Conservation (phyloP, 1,140 invertebrate species). For the Drosophila insularis region DNA sequence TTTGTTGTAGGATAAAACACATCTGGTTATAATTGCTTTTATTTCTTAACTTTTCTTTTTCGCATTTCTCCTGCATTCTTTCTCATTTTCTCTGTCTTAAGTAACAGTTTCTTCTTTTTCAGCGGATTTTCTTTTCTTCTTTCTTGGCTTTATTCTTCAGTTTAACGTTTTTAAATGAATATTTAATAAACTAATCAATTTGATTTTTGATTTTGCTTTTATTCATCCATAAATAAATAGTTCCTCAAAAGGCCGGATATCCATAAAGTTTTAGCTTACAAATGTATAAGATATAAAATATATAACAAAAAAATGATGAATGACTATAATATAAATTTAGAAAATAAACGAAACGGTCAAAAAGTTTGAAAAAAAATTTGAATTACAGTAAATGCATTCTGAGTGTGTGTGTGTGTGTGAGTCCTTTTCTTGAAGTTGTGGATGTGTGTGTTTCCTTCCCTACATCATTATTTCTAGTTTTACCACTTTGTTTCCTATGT, state of each 20-base stretch:
- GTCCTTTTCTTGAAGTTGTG: background rate
- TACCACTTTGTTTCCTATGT: background rate
- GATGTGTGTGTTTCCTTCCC: background rate
- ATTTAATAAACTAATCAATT: background rate
- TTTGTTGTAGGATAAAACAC: slow-evolving; percentile 12
- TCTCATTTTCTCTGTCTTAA: slow-evolving; percentile 1
- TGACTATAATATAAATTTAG: slow-evolving; percentile 10
- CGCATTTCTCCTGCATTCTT: background rate
- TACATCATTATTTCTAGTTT: background rate
- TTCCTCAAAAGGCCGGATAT: background rate
- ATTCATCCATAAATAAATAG: slow-evolving; percentile 9
- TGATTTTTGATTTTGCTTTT: slow-evolving; percentile 3
- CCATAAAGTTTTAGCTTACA: slow-evolving; percentile 1
- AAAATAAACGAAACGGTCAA: background rate
- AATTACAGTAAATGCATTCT: slow-evolving; percentile 4
- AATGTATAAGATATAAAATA: slow-evolving; percentile 15
- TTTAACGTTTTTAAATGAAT: background rate
- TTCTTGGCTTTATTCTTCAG: background rate
- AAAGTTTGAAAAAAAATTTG: background rate
- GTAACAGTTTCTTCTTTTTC: background rate
- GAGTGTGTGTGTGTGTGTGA: background rate
- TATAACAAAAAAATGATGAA: slow-evolving; percentile 4
- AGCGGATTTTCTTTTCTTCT: background rate
- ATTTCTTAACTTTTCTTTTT: slow-evolving; percentile 2
- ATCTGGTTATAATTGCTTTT: slow-evolving; percentile 20